Evolutionary conservation across 1,140 invertebrate genomes (phyloP).

Genomic region (Diachasmimorpha longicaudata): DNA sequence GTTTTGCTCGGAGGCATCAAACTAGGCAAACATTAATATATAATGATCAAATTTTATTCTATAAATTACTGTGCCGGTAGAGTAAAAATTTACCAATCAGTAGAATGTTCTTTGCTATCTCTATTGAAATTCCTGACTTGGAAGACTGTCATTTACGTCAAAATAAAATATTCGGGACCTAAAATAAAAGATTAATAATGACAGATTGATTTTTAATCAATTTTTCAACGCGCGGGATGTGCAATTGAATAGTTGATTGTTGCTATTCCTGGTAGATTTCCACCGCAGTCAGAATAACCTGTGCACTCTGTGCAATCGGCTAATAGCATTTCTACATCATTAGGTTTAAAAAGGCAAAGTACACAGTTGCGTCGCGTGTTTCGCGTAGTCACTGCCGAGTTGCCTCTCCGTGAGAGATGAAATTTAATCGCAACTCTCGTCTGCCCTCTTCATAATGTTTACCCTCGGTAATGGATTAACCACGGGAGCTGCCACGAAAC

Average conservation of each 20-base stretch:
- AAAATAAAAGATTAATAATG: no score
- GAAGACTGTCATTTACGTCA: no score
- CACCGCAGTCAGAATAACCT: not conserved
- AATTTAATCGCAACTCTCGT: slow-evolving; percentile 52
- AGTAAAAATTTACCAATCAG: no score
- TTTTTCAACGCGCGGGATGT: not conserved
- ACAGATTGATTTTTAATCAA: no score
- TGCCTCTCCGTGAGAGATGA: slow-evolving; percentile 41
- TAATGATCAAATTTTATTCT: no score
- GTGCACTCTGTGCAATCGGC: not conserved
- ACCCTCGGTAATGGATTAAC: slow-evolving; percentile 33
- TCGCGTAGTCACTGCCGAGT: not conserved
- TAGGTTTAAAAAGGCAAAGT: slow-evolving; percentile 30
- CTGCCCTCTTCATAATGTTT: slow-evolving; percentile 30
- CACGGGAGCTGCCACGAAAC: slow-evolving; percentile 16
- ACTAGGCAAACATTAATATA: no score
- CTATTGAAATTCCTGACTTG: no score
- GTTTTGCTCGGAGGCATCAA: no score
- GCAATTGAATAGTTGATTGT: not conserved
- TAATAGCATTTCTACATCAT: slow-evolving; percentile 48
- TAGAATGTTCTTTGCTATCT: no score
- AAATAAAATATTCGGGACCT: no score
- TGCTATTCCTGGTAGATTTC: not conserved
- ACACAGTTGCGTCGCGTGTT: slow-evolving; percentile 34
- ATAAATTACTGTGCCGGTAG: no score